Base-by-base conservation (phyloP, 2,888 invertebrate species). In the Megalurothrips usitatus region DNA sequence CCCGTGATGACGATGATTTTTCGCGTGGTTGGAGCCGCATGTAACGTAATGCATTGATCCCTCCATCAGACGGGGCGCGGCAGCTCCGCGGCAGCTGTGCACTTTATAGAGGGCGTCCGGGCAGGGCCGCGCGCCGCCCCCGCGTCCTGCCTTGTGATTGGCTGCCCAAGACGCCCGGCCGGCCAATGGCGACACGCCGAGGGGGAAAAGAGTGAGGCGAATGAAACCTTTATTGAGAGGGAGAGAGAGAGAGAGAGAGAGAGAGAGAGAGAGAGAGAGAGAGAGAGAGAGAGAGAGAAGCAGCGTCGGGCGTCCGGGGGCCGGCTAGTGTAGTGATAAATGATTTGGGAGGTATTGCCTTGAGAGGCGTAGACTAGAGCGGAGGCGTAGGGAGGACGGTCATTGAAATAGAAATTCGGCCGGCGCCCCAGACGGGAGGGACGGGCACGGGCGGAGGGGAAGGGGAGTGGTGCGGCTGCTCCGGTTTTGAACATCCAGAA, bases 1-100 rank as follows among this genome's bases (percentile, higher is more conserved):
- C 14, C 58, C 58, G 58, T 58, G 58, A 58, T 58, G 58, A 17
- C 58, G 58, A 58, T 58, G 58, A 58, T 58, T 58, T 58, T 58
- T 17, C 58, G 58, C 58, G 58, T 19, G 58, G 58, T 58, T 58
- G 58, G 58, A 19, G 19, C 34, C 34, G 34, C 34, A 43, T 43
- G 34, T 43, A 43, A 43, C 34, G 34, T 43, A 43, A 43, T 43
- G 34, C 34, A 43, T 43, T 43, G 34, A 43, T 43, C 34, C 34
- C 34, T 43, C 34, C 34, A 43, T 43, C 34, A 43, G 34, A 43
- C 3, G 34, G 6, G 34, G 6, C 34, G 34, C 34, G 6, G 52
- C 52, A n/a, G 52, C 52, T 2, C 2, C 52, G 52, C 52, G 10
- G 52, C 52, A 58, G 58, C 58, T 43, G 34, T 43, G 34, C 58